phyloP scores from a whole-genome alignment of 2,113 vertebrate genomes.

The Scomber colias region DNA sequence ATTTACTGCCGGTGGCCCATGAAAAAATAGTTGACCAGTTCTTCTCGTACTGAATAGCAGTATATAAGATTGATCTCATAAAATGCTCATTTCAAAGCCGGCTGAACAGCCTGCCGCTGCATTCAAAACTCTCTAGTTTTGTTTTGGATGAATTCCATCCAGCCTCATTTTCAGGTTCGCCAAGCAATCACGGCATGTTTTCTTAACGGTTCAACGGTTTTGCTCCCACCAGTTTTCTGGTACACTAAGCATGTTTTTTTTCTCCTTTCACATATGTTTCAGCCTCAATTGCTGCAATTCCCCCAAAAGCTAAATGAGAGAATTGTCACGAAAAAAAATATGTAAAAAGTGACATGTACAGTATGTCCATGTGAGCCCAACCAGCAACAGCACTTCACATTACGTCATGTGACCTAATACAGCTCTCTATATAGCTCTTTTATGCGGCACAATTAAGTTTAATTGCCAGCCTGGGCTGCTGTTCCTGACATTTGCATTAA shows the following conservation, averaged over 20 bases:
- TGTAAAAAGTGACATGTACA: background rate
- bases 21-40: too few relatives aligned
- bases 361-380: background rate
- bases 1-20: too few relatives aligned
- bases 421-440: background rate
- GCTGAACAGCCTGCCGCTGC: background rate
- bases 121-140: constrained; percentile 11
- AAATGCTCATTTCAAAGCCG: background rate
- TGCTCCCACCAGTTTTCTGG: constrained; percentile 44
- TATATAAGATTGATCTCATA: background rate
- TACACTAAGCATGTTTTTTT: constrained; percentile 20
- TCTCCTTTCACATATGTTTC: constrained; percentile 11
- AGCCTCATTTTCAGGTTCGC: constrained; percentile 49
- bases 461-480: background rate
- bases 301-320: constrained; percentile 4
- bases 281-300: constrained; percentile 26
- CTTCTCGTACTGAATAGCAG: background rate
- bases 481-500: constrained; percentile 37
- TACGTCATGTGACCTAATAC: constrained; percentile 4
- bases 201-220: constrained; percentile 11
- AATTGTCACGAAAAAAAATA: background rate
- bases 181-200: constrained; percentile 17
- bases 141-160: constrained; percentile 37
- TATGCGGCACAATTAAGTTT: background rate
- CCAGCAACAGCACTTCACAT: background rate